These are phyloP conservation scores for Aulostomus chinensis DNA, from an alignment of 2,797 vertebrate genomes.

Conservation along the genomic window DNA sequence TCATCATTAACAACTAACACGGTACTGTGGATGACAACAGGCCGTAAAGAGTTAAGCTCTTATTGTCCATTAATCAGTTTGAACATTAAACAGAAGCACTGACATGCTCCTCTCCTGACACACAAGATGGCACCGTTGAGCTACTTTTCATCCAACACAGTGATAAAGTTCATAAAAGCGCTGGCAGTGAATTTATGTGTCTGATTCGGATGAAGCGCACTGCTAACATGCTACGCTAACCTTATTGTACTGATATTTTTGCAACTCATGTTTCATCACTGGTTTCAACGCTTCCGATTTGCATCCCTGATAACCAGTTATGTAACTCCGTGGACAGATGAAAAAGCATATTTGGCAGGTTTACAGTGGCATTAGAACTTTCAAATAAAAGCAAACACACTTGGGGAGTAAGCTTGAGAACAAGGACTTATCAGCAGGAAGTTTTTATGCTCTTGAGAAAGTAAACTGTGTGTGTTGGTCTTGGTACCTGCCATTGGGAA, in stretches of 20 bases:
- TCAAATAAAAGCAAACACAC: constrained; percentile 62
- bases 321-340: constrained; percentile 16
- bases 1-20: too few species aligned
- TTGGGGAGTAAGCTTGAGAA: constrained; percentile 25
- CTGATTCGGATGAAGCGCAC: neutral
- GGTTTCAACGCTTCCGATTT: neutral
- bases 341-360: constrained; percentile 23
- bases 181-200: too few species aligned
- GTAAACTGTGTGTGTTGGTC: constrained; percentile 55
- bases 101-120: neutral
- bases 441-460: constrained; percentile 44
- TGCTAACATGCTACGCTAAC: neutral
- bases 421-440: constrained; percentile 49
- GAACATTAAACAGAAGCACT: neutral
- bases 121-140: constrained; percentile 66
- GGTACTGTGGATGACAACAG: too few species aligned
- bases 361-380: constrained; percentile 34
- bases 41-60: neutral
- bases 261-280: neutral
- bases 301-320: constrained; percentile 22
- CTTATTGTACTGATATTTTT: too few species aligned
- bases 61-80: neutral
- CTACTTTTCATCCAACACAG: constrained; percentile 9
- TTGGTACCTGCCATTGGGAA: constrained; percentile 33
- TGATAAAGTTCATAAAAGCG: too few species aligned